These are phyloP conservation scores for Agrochola lota DNA, from an alignment of 2,888 invertebrate genomes.

Conservation along the genomic window DNA sequence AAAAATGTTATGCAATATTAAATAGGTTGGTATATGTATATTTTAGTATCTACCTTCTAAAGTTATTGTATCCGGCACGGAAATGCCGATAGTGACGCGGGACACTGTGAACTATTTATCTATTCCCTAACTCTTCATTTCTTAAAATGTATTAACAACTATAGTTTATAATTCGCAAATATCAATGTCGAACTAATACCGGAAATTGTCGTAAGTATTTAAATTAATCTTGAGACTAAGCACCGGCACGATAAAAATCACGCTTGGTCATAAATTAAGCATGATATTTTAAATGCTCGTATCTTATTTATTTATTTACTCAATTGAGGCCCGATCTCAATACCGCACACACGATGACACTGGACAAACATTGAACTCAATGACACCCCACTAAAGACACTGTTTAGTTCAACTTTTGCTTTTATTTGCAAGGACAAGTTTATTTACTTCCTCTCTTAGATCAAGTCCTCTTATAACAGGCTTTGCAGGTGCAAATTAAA, in stretches of 20 bases:
- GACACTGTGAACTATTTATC: not conserved
- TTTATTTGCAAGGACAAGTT: conserved; percentile 60
- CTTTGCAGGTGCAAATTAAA: conserved; percentile 38
- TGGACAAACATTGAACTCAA: conserved; percentile 37
- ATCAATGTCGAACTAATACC: conserved; percentile 38
- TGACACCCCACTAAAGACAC: conserved; percentile 48
- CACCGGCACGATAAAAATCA: conserved; percentile 2
- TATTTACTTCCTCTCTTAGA: conserved; percentile 61
- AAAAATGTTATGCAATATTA: conserved; percentile 49
- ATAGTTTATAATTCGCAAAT: conserved; percentile 31
- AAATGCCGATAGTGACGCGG: conserved; percentile 16
- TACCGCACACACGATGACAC: conserved; percentile 22
- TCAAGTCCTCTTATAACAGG: conserved; percentile 32
- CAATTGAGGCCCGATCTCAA: conserved; percentile 27
- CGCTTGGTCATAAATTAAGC: conserved; percentile 12
- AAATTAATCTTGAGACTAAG: conserved; percentile 28
- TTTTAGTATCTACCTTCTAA: conserved; percentile 3
- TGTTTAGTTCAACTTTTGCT: conserved; percentile 68
- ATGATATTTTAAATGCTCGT: conserved; percentile 7
- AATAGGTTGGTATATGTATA: not conserved
- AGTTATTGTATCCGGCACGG: conserved; percentile 12
- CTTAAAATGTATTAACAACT: not conserved
- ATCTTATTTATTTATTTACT: conserved; percentile 22
- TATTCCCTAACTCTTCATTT: conserved; percentile 16
- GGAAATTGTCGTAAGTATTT: conserved; percentile 46